A percentile compares a stretch with the other conserved stretches of the same genome.
These are phyloP conservation scores for Silurus aristotelis DNA, from an alignment of 2,797 vertebrate genomes.

Conservation along the genomic window DNA sequence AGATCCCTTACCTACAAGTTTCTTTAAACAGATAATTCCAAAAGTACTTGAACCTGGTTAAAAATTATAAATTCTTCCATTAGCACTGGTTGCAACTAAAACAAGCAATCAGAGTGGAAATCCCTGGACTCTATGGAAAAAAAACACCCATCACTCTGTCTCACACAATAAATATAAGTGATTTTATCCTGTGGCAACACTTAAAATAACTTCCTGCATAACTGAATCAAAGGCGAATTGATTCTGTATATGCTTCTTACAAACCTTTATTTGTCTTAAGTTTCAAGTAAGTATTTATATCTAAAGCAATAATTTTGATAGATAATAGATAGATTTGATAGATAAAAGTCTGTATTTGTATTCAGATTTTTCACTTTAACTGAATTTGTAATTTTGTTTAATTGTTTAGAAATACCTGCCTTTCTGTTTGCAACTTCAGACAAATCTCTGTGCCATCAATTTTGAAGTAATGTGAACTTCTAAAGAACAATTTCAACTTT, in stretches of 20 bases:
- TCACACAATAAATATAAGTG: slow-evolving; percentile 27
- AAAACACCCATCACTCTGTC: slow-evolving; percentile 1
- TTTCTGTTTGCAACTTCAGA: neutral
- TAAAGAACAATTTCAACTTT: neutral
- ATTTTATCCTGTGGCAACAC: neutral
- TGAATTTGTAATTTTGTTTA: neutral
- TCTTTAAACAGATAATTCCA: too few species aligned
- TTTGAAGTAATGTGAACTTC: neutral
- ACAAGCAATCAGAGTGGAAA: neutral
- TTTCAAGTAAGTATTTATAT: slow-evolving; percentile 6
- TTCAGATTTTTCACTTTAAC: neutral
- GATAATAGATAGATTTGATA: too few species aligned
- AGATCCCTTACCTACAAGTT: too few species aligned
- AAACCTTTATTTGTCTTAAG: neutral
- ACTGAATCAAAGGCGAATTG: neutral
- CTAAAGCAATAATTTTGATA: neutral
- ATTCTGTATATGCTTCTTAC: neutral
- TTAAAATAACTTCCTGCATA: neutral
- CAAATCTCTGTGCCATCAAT: neutral
- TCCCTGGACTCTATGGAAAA: neutral
- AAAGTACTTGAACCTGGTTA: too few species aligned
- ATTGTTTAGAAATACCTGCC: neutral
- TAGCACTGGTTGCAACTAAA: too few species aligned
- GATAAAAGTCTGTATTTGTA: neutral
- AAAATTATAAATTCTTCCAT: too few species aligned